These are phyloP conservation scores for Burhinus oedicnemus DNA, from an alignment of 2,113 vertebrate genomes.

Conservation along the genomic window DNA sequence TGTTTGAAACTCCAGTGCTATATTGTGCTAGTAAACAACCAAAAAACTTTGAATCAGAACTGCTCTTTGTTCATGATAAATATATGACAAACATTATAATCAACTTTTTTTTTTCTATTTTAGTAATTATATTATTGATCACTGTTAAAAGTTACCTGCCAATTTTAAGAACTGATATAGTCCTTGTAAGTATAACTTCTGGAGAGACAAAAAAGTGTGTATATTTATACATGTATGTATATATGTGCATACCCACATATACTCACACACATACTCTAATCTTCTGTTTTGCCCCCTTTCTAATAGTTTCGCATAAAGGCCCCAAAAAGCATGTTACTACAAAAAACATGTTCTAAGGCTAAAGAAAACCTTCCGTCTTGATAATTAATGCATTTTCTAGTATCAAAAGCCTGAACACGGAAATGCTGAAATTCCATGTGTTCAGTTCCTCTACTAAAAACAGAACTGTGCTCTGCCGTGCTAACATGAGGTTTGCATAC, in stretches of 20 bases:
- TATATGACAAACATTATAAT: neutral
- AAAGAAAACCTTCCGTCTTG: neutral
- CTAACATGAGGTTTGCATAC: neutral
- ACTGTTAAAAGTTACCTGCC: neutral
- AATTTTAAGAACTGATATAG: neutral
- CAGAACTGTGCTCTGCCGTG: neutral
- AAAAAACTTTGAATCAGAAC: neutral
- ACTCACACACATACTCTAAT: neutral
- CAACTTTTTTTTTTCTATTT: neutral
- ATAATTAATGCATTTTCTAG: neutral
- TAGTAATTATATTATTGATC: neutral
- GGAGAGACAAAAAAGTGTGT: neutral
- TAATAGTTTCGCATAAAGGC: neutral
- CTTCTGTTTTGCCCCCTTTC: neutral
- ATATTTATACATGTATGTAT: neutral
- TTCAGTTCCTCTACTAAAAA: neutral
- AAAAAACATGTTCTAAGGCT: neutral
- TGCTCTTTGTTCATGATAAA: neutral
- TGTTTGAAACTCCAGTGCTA: neutral
- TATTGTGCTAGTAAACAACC: neutral
- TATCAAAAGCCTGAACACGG: neutral
- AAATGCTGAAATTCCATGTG: neutral
- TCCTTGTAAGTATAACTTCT: neutral
- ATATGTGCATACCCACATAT: neutral
- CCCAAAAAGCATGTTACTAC: neutral